phyloP scores from a whole-genome alignment of 2,888 invertebrate species.

The Graphium colonna region DNA sequence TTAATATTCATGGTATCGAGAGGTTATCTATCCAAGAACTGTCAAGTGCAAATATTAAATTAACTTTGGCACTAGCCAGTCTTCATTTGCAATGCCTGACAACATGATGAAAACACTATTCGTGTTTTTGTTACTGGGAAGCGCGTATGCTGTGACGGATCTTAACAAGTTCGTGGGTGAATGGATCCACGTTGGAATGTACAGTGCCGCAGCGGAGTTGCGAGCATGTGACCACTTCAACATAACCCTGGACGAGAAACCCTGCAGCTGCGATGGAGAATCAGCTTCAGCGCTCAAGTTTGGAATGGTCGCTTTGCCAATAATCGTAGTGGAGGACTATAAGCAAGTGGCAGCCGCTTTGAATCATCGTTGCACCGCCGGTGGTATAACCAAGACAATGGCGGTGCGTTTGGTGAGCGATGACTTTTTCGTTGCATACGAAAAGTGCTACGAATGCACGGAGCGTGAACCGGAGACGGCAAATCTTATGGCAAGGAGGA shows the following conservation, averaged over 20 bases:
- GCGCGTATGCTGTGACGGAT: neutral
- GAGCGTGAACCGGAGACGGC: conserved; percentile 18
- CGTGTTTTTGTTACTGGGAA: neutral
- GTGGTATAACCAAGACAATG: conserved; percentile 9
- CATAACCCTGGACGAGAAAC: conserved; percentile 8
- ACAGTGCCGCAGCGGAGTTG: conserved; percentile 10
- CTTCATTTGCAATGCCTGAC: neutral
- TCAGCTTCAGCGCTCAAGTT: conserved; percentile 11
- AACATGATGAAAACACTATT: neutral
- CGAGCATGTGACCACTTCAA: conserved; percentile 9
- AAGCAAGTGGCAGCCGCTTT: conserved; percentile 5
- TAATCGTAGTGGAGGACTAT: conserved; percentile 14
- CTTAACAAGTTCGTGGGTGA: conserved; percentile 13
- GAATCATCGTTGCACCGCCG: conserved; percentile 7
- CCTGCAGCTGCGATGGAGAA: conserved; percentile 13
- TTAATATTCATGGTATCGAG: neutral
- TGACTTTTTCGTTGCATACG: conserved; percentile 11
- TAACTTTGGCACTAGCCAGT: no score
- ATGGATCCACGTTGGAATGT: conserved; percentile 15
- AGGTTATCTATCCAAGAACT: neutral
- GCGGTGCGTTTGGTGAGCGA: conserved; percentile 17
- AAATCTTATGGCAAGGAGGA: conserved; percentile 16
- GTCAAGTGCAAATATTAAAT: neutral
- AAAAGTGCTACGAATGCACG: conserved; percentile 16
- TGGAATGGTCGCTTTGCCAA: conserved; percentile 8